Conservation (phyloP, 2,888 invertebrate genomes). For the Matsumyia berberina region DNA sequence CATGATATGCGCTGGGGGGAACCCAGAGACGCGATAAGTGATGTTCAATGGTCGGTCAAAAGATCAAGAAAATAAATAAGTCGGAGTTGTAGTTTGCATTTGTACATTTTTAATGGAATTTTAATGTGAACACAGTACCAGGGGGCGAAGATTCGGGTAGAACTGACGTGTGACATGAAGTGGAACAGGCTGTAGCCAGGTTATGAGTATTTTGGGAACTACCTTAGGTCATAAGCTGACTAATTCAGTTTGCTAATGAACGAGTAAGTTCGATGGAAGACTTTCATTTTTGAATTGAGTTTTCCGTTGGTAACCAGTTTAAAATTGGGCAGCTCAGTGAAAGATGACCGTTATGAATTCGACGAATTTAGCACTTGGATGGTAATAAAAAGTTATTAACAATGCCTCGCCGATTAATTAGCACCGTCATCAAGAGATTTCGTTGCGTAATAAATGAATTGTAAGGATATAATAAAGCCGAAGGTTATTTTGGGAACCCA, state of each 20-base stretch:
- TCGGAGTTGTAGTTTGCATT: background rate
- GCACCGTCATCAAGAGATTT: background rate
- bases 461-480: too few relatives aligned
- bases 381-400: too few relatives aligned
- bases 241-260: slow-evolving; percentile 1
- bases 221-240: slow-evolving; percentile 8
- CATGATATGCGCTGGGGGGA: background rate
- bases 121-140: background rate
- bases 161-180: background rate
- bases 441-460: background rate
- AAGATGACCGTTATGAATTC: background rate
- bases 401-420: too few relatives aligned
- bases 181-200: slow-evolving; percentile 6
- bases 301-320: background rate
- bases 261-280: slow-evolving; percentile 5
- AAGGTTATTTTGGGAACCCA: too few relatives aligned
- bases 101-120: slow-evolving; percentile 8
- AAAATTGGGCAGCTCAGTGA: background rate
- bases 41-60: background rate
- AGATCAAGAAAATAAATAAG: slow-evolving; percentile 2
- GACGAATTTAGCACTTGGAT: background rate
- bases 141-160: too few relatives aligned
- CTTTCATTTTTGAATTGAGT: background rate
- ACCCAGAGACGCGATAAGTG: background rate
- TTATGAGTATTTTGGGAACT: slow-evolving; percentile 15